Base-by-base conservation (phyloP, 2,113 vertebrate genomes). In the Leptosomus discolor region DNA sequence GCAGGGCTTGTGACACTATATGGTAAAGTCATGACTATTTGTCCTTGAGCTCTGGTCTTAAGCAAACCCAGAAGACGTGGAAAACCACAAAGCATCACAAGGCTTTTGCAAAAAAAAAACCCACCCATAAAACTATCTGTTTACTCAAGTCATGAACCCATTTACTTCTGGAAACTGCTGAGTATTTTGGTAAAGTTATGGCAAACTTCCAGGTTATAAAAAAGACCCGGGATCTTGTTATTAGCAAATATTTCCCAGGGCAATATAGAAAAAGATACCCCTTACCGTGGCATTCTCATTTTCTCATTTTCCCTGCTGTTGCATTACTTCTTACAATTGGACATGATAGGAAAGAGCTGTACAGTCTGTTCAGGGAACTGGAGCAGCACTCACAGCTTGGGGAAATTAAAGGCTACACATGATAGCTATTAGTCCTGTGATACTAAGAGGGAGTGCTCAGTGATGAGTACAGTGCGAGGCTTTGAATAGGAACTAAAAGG, bases 71-170 rank as follows among this genome's bases (percentile, higher is more conserved):
- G 51, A 88, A 94, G 48, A 30, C 1, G 2, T 9, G 39, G 43
- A 81, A 96, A 97, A 95, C 76, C 86, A 95, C 89, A 84, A 27
- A 91, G 13, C 9, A 91, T 82, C 73, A 84, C 60, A 87, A 94
- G 83, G 81, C 53, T 91, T 41, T 24, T 68, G 21, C 10, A 87
- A 58, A 57, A 37, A n/a, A 73, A 63, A 0, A 0, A 6, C 8
- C 21, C 30, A 60, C 12, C 27, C 67, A 41, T 75, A 75, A 89
- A 84, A 70, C 29, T 54, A 70, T 74, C 69, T 71, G 68, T 75
- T 88, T 94, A 70, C 27, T 57, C 73, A 81, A 46, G 41, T 61
- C 71, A 89, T 48, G 48, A 89, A 64, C 39, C 15, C 5, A 0
- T 69, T 79, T 34, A 76, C 27, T 95, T 89, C 46, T 64, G 61